Evolutionary conservation across 2,113 vertebrate species (phyloP).

Genomic region (Thymallus thymallus): DNA sequence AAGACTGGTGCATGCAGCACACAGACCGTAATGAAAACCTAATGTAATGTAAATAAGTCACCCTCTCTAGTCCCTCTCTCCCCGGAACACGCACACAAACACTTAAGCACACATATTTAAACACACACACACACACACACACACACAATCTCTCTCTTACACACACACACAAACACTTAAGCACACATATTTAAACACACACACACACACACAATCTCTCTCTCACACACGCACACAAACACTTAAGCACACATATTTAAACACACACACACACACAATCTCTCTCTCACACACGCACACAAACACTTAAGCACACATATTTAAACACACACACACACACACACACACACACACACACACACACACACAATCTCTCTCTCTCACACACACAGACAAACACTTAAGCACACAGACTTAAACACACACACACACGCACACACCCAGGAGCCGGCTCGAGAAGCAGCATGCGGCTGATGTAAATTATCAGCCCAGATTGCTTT

Average conservation of each 20-base stretch:
- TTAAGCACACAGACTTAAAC: neutral
- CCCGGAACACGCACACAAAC: neutral
- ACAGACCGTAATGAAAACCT: slow-evolving; percentile 15
- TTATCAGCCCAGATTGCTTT: slow-evolving; percentile 62
- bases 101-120: neutral
- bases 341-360: slow-evolving; percentile 28
- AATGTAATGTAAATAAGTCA: slow-evolving; percentile 30
- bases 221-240: slow-evolving; percentile 24
- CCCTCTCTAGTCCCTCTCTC: neutral
- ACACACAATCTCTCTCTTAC: neutral
- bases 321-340: slow-evolving; percentile 22
- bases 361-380: neutral
- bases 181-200: too few relatives aligned
- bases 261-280: too few relatives aligned
- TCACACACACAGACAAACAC: slow-evolving; percentile 5
- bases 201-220: slow-evolving; percentile 11
- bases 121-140: slow-evolving; percentile 23
- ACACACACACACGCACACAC: slow-evolving; percentile 21
- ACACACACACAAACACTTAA: too few relatives aligned
- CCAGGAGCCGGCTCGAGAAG: slow-evolving; percentile 34
- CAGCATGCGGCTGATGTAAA: slow-evolving; percentile 52
- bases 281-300: slow-evolving; percentile 16
- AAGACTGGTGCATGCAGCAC: neutral
- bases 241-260: too few relatives aligned
- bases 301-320: slow-evolving; percentile 2